Evolutionary conservation across 2,113 vertebrate species (phyloP).

Genomic region (Xyrauchen texanus): DNA sequence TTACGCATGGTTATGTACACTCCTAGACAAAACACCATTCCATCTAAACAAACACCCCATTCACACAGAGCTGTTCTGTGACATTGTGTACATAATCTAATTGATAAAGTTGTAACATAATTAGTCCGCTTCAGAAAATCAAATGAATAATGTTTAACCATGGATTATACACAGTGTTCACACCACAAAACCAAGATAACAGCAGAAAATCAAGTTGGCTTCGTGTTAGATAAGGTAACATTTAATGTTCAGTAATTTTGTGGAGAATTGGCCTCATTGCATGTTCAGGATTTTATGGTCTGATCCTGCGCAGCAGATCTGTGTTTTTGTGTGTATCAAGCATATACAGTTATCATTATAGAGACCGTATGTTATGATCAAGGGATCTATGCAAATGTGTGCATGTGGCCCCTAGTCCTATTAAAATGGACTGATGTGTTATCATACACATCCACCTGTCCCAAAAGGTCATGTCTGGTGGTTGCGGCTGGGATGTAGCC

Average conservation of each 20-base stretch:
- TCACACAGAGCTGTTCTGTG: too few relatives aligned
- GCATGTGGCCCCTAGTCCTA: background rate
- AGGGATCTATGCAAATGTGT: background rate
- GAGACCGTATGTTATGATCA: background rate
- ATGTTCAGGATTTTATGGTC: background rate
- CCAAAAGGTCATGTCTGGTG: constrained; percentile 15
- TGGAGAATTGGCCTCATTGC: background rate
- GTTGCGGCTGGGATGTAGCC: background rate
- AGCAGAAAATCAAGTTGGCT: background rate
- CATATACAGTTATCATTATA: background rate
- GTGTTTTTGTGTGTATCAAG: background rate
- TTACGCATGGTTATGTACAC: too few relatives aligned
- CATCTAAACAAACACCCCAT: too few relatives aligned
- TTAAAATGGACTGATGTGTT: constrained; percentile 3
- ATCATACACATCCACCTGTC: background rate
- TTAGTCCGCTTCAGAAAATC: background rate
- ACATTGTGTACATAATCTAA: too few relatives aligned
- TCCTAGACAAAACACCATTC: too few relatives aligned
- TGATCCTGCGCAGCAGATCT: background rate
- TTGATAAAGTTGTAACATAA: background rate
- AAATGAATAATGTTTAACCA: too few relatives aligned
- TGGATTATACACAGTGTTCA: too few relatives aligned
- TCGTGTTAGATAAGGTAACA: background rate
- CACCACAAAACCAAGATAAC: background rate
- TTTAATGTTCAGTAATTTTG: background rate